Evolutionary conservation across 2,888 invertebrate species (phyloP), one percentile per base, ranked within the genome.

Genomic region (Drosophila paracracens): DNA sequence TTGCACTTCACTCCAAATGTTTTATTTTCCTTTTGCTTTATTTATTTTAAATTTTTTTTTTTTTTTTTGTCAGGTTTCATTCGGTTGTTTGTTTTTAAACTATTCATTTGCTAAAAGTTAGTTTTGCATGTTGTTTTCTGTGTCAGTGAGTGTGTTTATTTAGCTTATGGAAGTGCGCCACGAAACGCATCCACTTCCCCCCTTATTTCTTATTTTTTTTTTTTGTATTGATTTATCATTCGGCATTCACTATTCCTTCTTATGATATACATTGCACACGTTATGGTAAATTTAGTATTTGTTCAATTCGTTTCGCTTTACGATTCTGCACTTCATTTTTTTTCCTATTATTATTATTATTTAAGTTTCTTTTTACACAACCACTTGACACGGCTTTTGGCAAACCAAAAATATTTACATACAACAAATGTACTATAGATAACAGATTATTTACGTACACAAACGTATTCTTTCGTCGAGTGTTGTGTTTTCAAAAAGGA

Each of bases 41-140:
- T 50, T 73, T 65, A 48, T 40, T 56, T 51, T 33, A 10, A 60
- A 40, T 64, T 51, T 61, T 54, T 65, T 66, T 13, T 70, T 60
- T 51, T 56, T 51, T 62, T 65, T 58, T 36, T 66, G 35, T 65
- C 64, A 63, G 64, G 48, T 65, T 64, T 59, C 35, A 53, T 51
- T 54, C 66, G 46, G 21, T 62, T 58, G 21, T 75, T 59, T 54
- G 63, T 65, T 68, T 79, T 64, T 38, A 46, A 60, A 71, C 70
- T 68, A 70, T 74, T 79, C 73, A 71, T 85, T 89, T 79, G 69
- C 86, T 85, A 85, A 85, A 89, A 89, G 78, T 81, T 53, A 35
- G 69, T 66, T 76, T 81, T 54, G 48, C 70, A 69, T 69, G 52
- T 80, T 66, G 67, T 53, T 46, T 43, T 56, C 56, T 36, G 38